A percentile compares a stretch with the other conserved stretches of the same genome.
Conservation (phyloP, 1,140 invertebrate species). For the Diabrotica virgifera region DNA sequence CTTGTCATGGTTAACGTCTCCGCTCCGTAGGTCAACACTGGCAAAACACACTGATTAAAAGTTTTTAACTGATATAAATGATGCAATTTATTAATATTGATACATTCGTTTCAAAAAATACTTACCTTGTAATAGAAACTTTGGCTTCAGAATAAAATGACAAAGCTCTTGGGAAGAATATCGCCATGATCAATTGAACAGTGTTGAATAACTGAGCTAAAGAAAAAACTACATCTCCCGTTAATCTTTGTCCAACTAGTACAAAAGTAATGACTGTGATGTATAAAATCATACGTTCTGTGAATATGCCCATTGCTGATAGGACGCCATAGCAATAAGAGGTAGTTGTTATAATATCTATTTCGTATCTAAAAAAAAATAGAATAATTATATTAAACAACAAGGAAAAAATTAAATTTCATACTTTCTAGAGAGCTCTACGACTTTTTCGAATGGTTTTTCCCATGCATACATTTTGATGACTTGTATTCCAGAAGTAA, state of each 20-base stretch:
- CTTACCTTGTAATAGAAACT: slow-evolving; percentile 58
- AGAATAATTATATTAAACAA: not conserved
- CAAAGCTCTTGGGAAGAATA: slow-evolving; percentile 60
- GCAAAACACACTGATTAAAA: too few species aligned
- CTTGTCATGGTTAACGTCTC: too few species aligned
- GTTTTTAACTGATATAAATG: too few species aligned
- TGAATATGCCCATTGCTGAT: slow-evolving; percentile 62
- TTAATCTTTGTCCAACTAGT: slow-evolving; percentile 59
- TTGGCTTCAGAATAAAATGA: slow-evolving; percentile 52
- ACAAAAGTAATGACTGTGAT: slow-evolving; percentile 69
- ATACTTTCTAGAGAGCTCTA: slow-evolving; percentile 58
- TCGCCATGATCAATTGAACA: slow-evolving; percentile 67
- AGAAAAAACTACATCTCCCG: slow-evolving; percentile 69
- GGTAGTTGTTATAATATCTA: slow-evolving; percentile 63
- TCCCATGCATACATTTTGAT: slow-evolving; percentile 88
- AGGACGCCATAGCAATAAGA: slow-evolving; percentile 72
- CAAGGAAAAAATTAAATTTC: not conserved
- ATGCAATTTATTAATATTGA: too few species aligned
- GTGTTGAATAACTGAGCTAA: slow-evolving; percentile 72
- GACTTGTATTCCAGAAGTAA: slow-evolving; percentile 70
- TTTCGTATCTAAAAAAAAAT: slow-evolving; percentile 57
- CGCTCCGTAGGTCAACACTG: too few species aligned
- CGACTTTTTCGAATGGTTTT: slow-evolving; percentile 68
- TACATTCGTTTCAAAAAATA: too few species aligned
- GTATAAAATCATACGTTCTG: slow-evolving; percentile 68